Percentiles rank a stretch among this genome's conserved stretches.
Conservation (phyloP, 2,888 invertebrate genomes). For the Ganaspis brasiliensis region DNA sequence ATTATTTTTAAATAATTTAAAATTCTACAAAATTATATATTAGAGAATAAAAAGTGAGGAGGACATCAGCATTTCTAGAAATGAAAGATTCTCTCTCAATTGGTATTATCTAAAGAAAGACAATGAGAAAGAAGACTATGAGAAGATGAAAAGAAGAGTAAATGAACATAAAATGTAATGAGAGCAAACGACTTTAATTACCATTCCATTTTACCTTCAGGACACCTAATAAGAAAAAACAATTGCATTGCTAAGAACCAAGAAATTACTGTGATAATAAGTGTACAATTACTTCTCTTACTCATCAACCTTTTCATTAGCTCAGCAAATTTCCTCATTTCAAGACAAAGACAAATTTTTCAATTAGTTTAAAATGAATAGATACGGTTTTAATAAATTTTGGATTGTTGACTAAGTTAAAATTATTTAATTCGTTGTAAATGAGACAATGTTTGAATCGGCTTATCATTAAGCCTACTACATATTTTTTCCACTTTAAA, state of each 20-base stretch:
- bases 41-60: no score
- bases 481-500: no score
- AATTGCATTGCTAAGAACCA: background rate
- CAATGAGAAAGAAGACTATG: background rate
- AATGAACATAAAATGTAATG: slow-evolving; percentile 52
- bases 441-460: background rate
- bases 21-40: no score
- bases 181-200: slow-evolving; percentile 30
- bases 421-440: no score
- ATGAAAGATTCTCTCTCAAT: background rate
- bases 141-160: background rate
- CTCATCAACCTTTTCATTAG: slow-evolving; percentile 2
- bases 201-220: slow-evolving; percentile 10
- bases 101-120: background rate
- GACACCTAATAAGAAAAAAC: background rate
- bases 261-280: slow-evolving; percentile 8
- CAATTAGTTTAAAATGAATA: no score
- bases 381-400: no score
- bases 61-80: no score
- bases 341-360: background rate
- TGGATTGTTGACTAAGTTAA: no score
- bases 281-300: slow-evolving; percentile 2
- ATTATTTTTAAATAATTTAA: no score
- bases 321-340: background rate
- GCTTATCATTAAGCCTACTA: no score